Base-by-base conservation (phyloP, 1,140 invertebrate genomes). In the Diploscapter pachys region DNA sequence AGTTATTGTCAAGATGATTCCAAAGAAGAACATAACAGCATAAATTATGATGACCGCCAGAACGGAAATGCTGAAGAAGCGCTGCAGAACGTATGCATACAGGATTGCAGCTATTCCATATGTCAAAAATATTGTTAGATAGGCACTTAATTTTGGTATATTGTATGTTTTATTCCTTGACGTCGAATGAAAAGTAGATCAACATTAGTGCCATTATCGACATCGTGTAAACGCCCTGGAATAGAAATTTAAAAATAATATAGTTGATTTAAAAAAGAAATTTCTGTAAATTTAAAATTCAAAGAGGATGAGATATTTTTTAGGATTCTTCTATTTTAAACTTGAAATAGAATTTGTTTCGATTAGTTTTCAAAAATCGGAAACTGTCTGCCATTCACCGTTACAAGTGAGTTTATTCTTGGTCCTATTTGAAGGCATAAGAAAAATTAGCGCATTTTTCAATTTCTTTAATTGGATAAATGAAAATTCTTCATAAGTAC, bases 1-100 rank as follows among this genome's bases (percentile, higher is more conserved):
- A 3, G 75, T 75, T 63, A 81, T 56, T 3, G 82, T 78, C 9
- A 72, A 63, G 2, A 83, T 75, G 11, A 81, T 73, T 51, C 82
- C 82, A 48, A 84, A 64, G 50, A 83, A 84, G 65, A 84, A 83
- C 3, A 76, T 57, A 3, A 82, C 82, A 56, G 79, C 77, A 49
- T 67, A 68, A 53, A 84, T 82, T 8, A 83, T 31, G 9, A 78
- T 80, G 57, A 84, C 83, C 1, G 82, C 79, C 3, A 84, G 31
- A 8, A 82, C 78, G 48, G 82, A 74, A 50, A 82, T 66, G 9
- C 13, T 53, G 70, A 84, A 83, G n/a, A 70, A 13, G 3, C 65
- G 57, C 66, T 80, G 79, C 53, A 82, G 71, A 11, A 83, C 64
- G 73, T 83, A 82, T 6, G 83, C 78, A 4, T 81, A 79, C 2